These are phyloP conservation scores for Notodonta ziczac DNA, from an alignment of 2,888 invertebrate species.

Conservation along the genomic window DNA sequence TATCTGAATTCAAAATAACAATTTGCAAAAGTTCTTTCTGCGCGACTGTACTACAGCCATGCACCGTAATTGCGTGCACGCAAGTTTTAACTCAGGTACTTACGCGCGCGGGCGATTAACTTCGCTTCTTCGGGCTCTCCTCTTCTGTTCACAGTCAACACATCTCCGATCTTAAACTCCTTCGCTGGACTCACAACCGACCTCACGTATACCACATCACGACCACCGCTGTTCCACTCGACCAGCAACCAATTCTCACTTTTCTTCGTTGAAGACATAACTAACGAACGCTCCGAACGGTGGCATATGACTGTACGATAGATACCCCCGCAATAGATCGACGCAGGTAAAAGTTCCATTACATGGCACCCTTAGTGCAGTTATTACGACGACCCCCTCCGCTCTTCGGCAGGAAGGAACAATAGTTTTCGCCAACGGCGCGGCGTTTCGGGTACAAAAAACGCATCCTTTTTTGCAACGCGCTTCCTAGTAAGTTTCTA, in stretches of 20 bases:
- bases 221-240: constrained; percentile 56
- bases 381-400: constrained; percentile 66
- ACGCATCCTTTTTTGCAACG: constrained; percentile 72
- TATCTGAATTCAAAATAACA: too few species aligned
- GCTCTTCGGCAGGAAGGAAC: constrained; percentile 59
- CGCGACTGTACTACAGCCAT: background rate
- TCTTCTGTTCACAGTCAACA: constrained; percentile 40
- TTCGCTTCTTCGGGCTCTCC: constrained; percentile 48
- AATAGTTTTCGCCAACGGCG: constrained; percentile 69
- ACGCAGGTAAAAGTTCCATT: constrained; percentile 78
- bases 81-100: constrained; percentile 35
- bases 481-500: constrained; percentile 69
- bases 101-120: constrained; percentile 52
- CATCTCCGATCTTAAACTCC: constrained; percentile 44
- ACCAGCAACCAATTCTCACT: constrained; percentile 65
- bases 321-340: constrained; percentile 38
- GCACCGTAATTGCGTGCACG: background rate
- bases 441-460: constrained; percentile 63
- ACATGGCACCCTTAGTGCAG: constrained; percentile 68
- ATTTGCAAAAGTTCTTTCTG: too few species aligned
- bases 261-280: constrained; percentile 44
- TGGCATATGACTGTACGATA: constrained; percentile 28
- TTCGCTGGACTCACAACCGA: constrained; percentile 42
- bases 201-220: constrained; percentile 48
- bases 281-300: constrained; percentile 17